Percentiles rank a stretch among this genome's conserved stretches.
Evolutionary conservation across 2,113 vertebrate genomes (phyloP).

Genomic region (Aptenodytes forsteri): DNA sequence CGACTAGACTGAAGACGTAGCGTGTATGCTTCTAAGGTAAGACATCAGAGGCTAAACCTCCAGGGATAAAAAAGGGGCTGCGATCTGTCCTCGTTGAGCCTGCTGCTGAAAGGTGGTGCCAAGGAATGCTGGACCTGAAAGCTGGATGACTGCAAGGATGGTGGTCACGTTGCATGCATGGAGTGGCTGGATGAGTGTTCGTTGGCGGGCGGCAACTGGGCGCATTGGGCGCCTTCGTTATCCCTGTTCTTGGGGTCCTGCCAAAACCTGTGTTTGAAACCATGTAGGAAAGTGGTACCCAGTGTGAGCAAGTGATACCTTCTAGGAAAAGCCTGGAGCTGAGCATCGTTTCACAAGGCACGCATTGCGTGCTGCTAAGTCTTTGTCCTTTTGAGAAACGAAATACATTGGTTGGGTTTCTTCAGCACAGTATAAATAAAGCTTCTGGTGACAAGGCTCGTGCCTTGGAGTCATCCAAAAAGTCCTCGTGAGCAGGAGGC

Average conservation of each 20-base stretch:
- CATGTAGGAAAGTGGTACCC: background rate
- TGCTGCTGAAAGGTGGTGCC: background rate
- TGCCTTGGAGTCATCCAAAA: background rate
- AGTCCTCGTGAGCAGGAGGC: background rate
- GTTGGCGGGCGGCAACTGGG: background rate
- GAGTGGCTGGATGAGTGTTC: background rate
- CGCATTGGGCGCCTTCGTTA: background rate
- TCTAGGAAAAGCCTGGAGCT: background rate
- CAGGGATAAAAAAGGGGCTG: background rate
- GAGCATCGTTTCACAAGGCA: background rate
- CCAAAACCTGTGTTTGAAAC: background rate
- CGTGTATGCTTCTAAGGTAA: background rate
- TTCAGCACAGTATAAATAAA: background rate
- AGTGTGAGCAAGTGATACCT: background rate
- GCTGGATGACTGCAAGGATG: background rate
- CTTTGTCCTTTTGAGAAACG: background rate
- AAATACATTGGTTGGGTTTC: background rate
- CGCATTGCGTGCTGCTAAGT: background rate
- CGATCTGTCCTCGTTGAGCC: background rate
- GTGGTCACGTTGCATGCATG: background rate
- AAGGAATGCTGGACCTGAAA: background rate
- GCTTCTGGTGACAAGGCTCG: background rate
- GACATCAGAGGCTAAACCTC: background rate
- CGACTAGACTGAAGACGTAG: background rate
- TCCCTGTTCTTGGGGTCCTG: rapidly evolving